Conservation (phyloP, 2,888 invertebrate genomes). For the Sturmia bella region DNA sequence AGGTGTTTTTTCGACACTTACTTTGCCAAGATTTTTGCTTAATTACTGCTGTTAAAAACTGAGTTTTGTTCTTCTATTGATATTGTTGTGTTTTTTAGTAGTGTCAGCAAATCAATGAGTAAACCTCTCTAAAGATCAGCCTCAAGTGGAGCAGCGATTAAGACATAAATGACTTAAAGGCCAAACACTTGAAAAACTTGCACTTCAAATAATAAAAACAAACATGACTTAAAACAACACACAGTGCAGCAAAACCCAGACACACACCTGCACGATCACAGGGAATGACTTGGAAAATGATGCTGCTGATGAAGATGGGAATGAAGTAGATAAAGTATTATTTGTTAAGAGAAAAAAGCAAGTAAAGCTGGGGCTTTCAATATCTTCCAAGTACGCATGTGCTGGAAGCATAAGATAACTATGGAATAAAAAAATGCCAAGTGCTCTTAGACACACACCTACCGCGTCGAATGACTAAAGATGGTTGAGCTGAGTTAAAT, state of each 20-base stretch:
- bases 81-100: conserved; percentile 1
- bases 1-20: too few relatives aligned
- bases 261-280: conserved; percentile 48
- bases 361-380: conserved; percentile 2
- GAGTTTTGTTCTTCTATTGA: conserved; percentile 28
- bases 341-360: neutral
- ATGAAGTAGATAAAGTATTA: conserved; percentile 13
- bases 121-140: conserved; percentile 38
- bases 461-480: conserved; percentile 43
- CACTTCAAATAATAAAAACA: conserved; percentile 63
- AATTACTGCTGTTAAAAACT: too few relatives aligned
- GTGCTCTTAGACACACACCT: conserved; percentile 54
- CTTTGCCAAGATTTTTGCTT: too few relatives aligned
- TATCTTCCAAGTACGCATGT: conserved; percentile 26
- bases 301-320: conserved; percentile 12
- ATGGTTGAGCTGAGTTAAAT: conserved; percentile 4
- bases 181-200: conserved; percentile 61
- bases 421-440: conserved; percentile 25
- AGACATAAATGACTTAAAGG: conserved; percentile 71
- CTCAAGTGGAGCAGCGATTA: conserved; percentile 71
- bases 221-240: conserved; percentile 48
- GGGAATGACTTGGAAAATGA: conserved; percentile 18
- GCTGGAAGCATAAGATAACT: conserved; percentile 37
- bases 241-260: conserved; percentile 1
- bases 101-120: conserved; percentile 42